Percentiles rank a stretch among this genome's conserved stretches.
These are phyloP conservation scores for Nixonia krombeini DNA, from an alignment of 1,140 invertebrate species.

Conservation along the genomic window DNA sequence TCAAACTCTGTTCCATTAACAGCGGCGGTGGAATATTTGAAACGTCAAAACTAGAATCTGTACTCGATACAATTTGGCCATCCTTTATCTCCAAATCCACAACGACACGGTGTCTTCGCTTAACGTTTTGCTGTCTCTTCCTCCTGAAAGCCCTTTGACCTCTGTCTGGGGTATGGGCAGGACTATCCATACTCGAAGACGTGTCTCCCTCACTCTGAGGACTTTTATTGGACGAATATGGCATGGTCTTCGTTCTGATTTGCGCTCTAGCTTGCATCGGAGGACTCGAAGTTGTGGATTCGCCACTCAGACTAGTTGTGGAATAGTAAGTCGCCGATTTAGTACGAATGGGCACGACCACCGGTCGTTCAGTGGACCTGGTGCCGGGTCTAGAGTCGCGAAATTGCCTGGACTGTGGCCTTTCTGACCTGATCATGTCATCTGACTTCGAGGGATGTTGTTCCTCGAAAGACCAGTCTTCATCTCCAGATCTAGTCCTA, in stretches of 20 bases:
- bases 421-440: constrained; percentile 27
- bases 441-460: constrained; percentile 37
- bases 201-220: constrained; percentile 70
- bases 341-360: constrained; percentile 61
- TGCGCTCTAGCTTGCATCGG: constrained; percentile 67
- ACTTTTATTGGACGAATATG: constrained; percentile 61
- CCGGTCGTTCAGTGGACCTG: constrained; percentile 64
- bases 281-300: constrained; percentile 69
- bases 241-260: constrained; percentile 68
- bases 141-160: constrained; percentile 63
- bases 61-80: constrained; percentile 71
- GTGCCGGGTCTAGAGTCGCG: constrained; percentile 58
- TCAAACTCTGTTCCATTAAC: constrained; percentile 72
- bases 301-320: constrained; percentile 68
- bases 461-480: constrained; percentile 65
- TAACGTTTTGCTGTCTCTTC: constrained; percentile 62
- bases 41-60: constrained; percentile 79
- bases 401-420: constrained; percentile 56
- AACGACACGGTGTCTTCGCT: constrained; percentile 62
- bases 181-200: constrained; percentile 70
- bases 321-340: constrained; percentile 69
- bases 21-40: constrained; percentile 78
- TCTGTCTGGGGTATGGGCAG: constrained; percentile 65
- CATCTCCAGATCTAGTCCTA: constrained; percentile 51
- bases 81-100: constrained; percentile 69